Evolutionary conservation across 2,888 invertebrate species (phyloP), one percentile per base, ranked within the genome.

Genomic region (Leptinotarsa juncta): DNA sequence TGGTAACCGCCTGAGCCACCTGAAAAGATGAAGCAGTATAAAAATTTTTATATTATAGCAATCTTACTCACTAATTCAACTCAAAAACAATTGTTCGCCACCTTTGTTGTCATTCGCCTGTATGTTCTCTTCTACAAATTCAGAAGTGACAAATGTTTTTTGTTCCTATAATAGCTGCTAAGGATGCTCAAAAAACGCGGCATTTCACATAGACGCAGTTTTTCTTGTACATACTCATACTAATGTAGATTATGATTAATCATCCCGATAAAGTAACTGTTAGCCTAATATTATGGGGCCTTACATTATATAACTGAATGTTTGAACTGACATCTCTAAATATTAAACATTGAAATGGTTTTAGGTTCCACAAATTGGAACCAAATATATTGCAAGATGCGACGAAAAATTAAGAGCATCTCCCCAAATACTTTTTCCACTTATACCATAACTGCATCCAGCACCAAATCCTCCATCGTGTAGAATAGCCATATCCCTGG

Each of bases 1-100:
- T 92, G 92, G 90, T 93, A 94, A 49, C 84, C 83, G 51, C 84
- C 84, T 57, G 80, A 79, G 26, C 82, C 81, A 85, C 85, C 85
- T 85, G 84, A 83, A 85, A 85, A 83, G 80, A 80, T 83, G 80
- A 78, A 83, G 84, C 84, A 83, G 84, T 85, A 85, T 85, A 85
- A 85, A 84, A 85, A 84, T 84, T 85, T 84, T 83, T 84, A 83
- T 85, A 84, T 83, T 83, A 80, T 81, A 82, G 77, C 80, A 79
- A 79, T 79, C 83, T 81, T 85, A 85, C 85, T 85, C 85, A 85
- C 85, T 84, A 84, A 82, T 77, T 75, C 76, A 82, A 82, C 81
- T 80, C 81, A 81, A 82, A 82, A 75, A 73, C 72, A 72, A 79
- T 79, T 16, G 57, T 81, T 84, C 83, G 83, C 84, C 83, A 83